Base-by-base conservation (phyloP, 2,113 vertebrate genomes). In the Pogonocichla stellata region DNA sequence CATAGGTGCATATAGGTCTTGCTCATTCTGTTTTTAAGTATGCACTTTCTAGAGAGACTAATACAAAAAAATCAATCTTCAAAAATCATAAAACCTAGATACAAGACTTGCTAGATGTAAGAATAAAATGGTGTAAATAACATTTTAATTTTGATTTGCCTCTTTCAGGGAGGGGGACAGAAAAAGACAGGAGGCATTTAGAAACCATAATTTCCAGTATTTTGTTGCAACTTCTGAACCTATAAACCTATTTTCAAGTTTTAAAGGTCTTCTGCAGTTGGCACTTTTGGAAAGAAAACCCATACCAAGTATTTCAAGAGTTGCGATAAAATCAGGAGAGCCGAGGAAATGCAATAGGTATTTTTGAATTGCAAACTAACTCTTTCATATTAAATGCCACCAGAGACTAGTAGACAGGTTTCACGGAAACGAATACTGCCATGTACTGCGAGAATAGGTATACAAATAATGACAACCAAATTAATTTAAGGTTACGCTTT, bases 301-400 rank as follows among this genome's bases (percentile, higher is more conserved):
- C 38, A 25, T 24, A 77, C 15, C 50, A 73, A 58, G 24, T 90
- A 82, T 77, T 90, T 85, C 14, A 80, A 70, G 58, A 54, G 50
- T 3, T 75, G 26, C 53, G 50, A 91, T 87, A 91, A 90, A 94
- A 94, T 92, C 73, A 91, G 74, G 33, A 69, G 12, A 87, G 23
- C 3, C 57, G 14, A 64, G 38, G 84, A 95, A 91, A 90, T 2
- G 1, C 45, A 89, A 85, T 73, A 90, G 71, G 54, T 87, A 80
- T 90, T 95, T 95, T 73, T 94, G 84, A 89, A 95, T 88, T 96
- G 94, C 91, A 95, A 92, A 91, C 58, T 38, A 91, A 90, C 90
- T 91, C 56, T 66, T 94, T 94, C 83, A 95, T 95, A 91, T 91
- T 94, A 95, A 95, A 94, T 58, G 90, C 58, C 85, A 93, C 69